Percentiles rank a stretch among this genome's conserved stretches.
phyloP scores from a whole-genome alignment of 2,113 vertebrate species.

The Austrofundulus limnaeus region DNA sequence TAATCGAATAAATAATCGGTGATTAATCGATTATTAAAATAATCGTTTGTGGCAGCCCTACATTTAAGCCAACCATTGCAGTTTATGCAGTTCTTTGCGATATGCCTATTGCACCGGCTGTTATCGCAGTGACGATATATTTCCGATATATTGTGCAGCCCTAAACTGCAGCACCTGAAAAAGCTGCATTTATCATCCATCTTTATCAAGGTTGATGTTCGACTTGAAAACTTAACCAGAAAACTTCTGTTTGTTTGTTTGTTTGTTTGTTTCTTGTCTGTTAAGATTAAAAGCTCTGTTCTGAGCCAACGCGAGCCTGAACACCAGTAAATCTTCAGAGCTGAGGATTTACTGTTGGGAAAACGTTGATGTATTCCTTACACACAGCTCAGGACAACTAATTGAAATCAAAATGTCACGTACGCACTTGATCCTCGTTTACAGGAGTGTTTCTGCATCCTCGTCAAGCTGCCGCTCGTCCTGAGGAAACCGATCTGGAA shows the following conservation, averaged over 20 bases:
- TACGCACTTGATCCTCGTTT: slow-evolving; percentile 23
- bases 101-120: no score
- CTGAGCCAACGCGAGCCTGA: neutral
- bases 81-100: no score
- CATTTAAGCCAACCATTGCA: no score
- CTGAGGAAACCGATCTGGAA: neutral
- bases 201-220: no score
- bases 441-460: slow-evolving; percentile 5
- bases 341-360: slow-evolving; percentile 25
- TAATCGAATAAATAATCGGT: no score
- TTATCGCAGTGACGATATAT: no score
- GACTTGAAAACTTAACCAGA: no score
- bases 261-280: neutral
- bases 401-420: slow-evolving; percentile 39
- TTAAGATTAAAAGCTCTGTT: neutral
- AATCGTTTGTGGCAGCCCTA: no score
- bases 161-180: no score
- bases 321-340: neutral
- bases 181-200: no score
- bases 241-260: neutral
- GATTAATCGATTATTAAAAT: no score
- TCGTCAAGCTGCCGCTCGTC: slow-evolving; percentile 20
- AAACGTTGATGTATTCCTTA: slow-evolving; percentile 31
- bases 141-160: no score
- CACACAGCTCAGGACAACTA: neutral